phyloP scores from a whole-genome alignment of 2,797 vertebrate genomes.

The Thripadectes ignobilis region DNA sequence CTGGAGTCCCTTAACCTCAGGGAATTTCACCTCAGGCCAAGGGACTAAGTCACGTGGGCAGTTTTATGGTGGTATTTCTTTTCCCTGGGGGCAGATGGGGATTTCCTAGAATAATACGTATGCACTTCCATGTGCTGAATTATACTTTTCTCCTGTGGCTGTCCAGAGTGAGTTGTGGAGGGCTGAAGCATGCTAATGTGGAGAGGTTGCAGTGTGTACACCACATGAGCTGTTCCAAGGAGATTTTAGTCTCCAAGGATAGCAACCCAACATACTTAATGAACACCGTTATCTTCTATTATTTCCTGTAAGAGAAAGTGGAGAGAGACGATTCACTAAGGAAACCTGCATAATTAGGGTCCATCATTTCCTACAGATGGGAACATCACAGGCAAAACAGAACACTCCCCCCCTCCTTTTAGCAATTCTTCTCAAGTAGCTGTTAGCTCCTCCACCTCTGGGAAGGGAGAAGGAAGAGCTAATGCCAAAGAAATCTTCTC shows the following conservation, averaged over 20 bases:
- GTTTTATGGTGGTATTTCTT: neutral
- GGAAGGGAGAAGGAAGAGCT: neutral
- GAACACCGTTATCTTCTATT: slow-evolving; percentile 36
- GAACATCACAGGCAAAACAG: slow-evolving; percentile 44
- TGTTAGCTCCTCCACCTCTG: slow-evolving; percentile 19
- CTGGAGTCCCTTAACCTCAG: neutral
- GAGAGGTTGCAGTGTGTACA: neutral
- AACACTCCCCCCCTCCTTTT: neutral
- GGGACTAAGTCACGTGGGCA: neutral
- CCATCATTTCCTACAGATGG: slow-evolving; percentile 59
- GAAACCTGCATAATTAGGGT: slow-evolving; percentile 64
- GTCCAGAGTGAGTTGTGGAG: neutral
- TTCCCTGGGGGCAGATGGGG: neutral
- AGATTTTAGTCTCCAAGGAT: slow-evolving; percentile 31
- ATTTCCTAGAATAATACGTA: neutral
- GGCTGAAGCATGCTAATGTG: neutral
- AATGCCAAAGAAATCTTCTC: neutral
- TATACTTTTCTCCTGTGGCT: slow-evolving; percentile 20
- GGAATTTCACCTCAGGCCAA: neutral
- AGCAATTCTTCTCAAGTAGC: slow-evolving; percentile 48
- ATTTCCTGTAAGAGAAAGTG: slow-evolving; percentile 49
- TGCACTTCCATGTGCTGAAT: neutral
- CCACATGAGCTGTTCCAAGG: neutral
- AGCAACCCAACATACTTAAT: slow-evolving; percentile 46
- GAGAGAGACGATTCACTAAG: slow-evolving; percentile 47